These are phyloP conservation scores for Hydrolagus colliei DNA, from an alignment of 2,797 vertebrate species.

Conservation along the genomic window DNA sequence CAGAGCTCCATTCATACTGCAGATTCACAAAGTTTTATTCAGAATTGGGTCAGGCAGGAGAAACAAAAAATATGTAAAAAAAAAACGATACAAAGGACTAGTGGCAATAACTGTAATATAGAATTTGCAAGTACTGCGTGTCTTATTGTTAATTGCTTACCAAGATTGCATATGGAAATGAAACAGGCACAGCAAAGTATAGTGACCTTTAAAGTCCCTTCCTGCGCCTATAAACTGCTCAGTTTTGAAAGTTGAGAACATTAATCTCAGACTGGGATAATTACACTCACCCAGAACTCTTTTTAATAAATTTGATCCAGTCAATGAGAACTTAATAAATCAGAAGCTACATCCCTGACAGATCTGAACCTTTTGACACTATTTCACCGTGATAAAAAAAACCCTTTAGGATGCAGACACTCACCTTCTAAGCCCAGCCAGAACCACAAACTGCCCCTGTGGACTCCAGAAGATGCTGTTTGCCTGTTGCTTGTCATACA, in stretches of 20 bases:
- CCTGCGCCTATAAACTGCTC: too few relatives aligned
- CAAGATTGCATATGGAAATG: neutral
- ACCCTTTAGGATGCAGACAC: slow-evolving; percentile 37
- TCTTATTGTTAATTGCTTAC: neutral
- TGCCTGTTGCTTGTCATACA: slow-evolving; percentile 94
- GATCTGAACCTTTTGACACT: neutral
- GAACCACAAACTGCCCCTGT: slow-evolving; percentile 91
- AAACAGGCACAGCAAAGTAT: too few relatives aligned
- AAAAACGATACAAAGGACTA: neutral
- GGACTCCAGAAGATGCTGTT: slow-evolving; percentile 99
- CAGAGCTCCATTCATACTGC: slow-evolving; percentile 92
- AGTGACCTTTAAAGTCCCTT: too few relatives aligned
- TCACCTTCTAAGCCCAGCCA: slow-evolving; percentile 91
- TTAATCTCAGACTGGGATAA: too few relatives aligned
- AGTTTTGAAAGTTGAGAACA: too few relatives aligned
- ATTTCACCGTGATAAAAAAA: neutral
- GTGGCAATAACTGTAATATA: neutral
- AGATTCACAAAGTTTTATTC: slow-evolving; percentile 21
- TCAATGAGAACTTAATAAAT: neutral
- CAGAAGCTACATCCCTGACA: neutral
- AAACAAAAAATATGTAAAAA: neutral
- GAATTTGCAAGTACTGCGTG: neutral
- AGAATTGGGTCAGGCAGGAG: neutral
- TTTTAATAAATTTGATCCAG: too few relatives aligned
- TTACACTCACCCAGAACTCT: too few relatives aligned